Evolutionary conservation across 1,140 invertebrate species (phyloP).

Genomic region (Solen grandis): DNA sequence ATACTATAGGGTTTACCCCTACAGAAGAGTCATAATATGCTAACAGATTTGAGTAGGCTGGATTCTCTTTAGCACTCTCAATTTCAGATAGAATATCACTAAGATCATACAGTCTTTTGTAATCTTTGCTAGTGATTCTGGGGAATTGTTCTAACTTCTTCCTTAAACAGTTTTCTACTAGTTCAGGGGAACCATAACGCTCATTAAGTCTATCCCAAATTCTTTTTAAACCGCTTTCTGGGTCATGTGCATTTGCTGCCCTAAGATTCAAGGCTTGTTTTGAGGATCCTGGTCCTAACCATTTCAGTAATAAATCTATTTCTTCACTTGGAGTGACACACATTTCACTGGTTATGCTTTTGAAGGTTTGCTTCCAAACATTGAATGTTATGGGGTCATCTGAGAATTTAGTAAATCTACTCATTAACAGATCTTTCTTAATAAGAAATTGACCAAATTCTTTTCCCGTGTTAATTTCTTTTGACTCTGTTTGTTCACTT

Average conservation of each 20-base stretch:
- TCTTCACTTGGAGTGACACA: conserved; percentile 31
- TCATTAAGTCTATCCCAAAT: conserved; percentile 47
- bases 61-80: conserved; percentile 44
- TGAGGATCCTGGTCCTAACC: conserved; percentile 9
- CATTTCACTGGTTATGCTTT: conserved; percentile 26
- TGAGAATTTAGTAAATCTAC: conserved; percentile 30
- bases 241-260: conserved; percentile 17
- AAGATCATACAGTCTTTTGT: conserved; percentile 45
- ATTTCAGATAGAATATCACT: conserved; percentile 44
- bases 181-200: conserved; percentile 43
- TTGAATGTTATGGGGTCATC: conserved; percentile 26
- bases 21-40: conserved; percentile 55
- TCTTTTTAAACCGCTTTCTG: neutral
- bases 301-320: conserved; percentile 49
- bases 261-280: conserved; percentile 30
- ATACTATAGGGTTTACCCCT: conserved; percentile 51
- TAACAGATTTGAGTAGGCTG: conserved; percentile 7
- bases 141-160: conserved; percentile 36
- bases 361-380: conserved; percentile 42
- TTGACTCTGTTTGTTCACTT: no score
- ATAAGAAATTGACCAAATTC: conserved; percentile 11
- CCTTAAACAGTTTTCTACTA: conserved; percentile 37
- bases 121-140: conserved; percentile 42
- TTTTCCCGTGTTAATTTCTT: conserved; percentile 10
- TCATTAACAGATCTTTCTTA: conserved; percentile 41